A percentile compares a stretch with the other conserved stretches of the same genome.
Conservation (phyloP, 2,888 invertebrate species). For the Panzeria rudis region DNA sequence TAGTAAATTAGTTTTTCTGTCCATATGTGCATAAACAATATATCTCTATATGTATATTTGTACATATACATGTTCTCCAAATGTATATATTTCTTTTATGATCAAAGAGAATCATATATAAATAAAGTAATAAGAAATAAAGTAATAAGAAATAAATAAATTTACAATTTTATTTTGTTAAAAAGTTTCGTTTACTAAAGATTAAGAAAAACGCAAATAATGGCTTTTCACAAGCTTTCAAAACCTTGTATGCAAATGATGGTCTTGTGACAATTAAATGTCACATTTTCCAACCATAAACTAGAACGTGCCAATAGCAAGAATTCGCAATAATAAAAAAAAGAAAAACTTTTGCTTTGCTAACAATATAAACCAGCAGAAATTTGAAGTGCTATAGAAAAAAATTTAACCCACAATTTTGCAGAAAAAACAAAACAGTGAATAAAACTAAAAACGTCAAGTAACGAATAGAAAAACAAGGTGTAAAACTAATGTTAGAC, state of each 20-base stretch:
- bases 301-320: constrained; percentile 62
- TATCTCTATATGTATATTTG: no score
- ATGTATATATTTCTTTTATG: no score
- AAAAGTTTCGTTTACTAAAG: not conserved
- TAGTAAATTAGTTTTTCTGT: no score
- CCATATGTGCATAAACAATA: no score
- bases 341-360: constrained; percentile 5
- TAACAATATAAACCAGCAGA: constrained; percentile 57
- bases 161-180: not conserved
- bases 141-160: no score
- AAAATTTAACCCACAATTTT: constrained; percentile 64
- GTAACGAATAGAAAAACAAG: constrained; percentile 56
- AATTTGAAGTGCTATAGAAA: constrained; percentile 28
- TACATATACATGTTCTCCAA: no score
- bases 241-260: constrained; percentile 42
- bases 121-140: no score
- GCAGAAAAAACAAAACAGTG: constrained; percentile 17
- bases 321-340: not conserved
- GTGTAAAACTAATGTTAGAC: constrained; percentile 74
- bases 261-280: constrained; percentile 62
- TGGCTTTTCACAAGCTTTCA: constrained; percentile 17
- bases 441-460: constrained; percentile 50
- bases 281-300: constrained; percentile 38
- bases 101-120: no score
- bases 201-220: constrained; percentile 3